Evolutionary conservation across 2,888 invertebrate genomes (phyloP).

Genomic region (Dilophus febrilis): DNA sequence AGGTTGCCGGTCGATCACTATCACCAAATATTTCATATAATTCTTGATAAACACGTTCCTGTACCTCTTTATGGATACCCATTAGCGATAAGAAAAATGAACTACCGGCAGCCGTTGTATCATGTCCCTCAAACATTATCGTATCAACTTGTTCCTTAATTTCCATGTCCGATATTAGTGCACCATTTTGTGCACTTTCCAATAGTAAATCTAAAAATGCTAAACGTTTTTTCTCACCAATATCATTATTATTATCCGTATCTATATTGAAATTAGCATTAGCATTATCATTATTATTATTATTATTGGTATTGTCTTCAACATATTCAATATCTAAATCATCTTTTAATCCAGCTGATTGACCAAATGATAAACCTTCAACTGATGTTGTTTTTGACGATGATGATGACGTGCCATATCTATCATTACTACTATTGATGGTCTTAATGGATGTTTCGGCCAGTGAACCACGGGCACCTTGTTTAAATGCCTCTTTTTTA

Average conservation of each 20-base stretch:
- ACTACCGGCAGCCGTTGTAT: constrained; percentile 66
- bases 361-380: constrained; percentile 53
- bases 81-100: constrained; percentile 66
- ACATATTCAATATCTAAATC: constrained; percentile 66
- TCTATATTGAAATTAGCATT: no score
- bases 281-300: no score
- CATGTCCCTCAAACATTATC: constrained; percentile 77
- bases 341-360: constrained; percentile 55
- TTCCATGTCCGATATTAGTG: constrained; percentile 54
- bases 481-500: constrained; percentile 57
- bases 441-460: constrained; percentile 20
- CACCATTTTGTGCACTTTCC: constrained; percentile 57
- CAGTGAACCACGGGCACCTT: constrained; percentile 38
- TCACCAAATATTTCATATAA: constrained; percentile 58
- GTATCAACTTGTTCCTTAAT: constrained; percentile 72
- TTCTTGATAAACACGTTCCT: constrained; percentile 55
- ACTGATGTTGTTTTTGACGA: constrained; percentile 30
- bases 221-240: constrained; percentile 64
- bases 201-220: constrained; percentile 78
- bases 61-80: constrained; percentile 56
- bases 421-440: constrained; percentile 14
- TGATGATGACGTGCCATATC: neutral
- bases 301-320: constrained; percentile 47
- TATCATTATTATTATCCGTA: constrained; percentile 54
- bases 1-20: constrained; percentile 56